Percentiles rank a stretch among this genome's conserved stretches.
Evolutionary conservation across 2,888 invertebrate genomes (phyloP).

Genomic region (Micropterix aruncella): DNA sequence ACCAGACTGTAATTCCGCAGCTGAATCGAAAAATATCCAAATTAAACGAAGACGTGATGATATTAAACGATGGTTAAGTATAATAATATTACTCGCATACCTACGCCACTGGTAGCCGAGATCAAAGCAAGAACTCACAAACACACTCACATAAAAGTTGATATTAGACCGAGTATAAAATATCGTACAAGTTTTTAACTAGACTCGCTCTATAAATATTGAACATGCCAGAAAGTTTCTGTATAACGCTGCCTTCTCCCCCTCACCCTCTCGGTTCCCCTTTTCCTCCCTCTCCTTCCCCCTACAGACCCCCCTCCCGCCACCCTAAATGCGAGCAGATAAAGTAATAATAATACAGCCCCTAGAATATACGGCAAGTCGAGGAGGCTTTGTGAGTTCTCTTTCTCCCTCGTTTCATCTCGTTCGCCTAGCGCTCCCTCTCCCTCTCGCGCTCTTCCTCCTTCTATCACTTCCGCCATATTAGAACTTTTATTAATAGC

Average conservation of each 20-base stretch:
- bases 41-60: no score
- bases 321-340: not conserved
- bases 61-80: no score
- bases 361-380: not conserved
- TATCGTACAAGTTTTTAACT: conserved; percentile 10
- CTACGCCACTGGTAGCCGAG: no score
- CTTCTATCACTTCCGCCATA: not conserved
- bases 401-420: conserved; percentile 7
- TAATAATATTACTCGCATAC: no score
- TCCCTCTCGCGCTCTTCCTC: conserved; percentile 9
- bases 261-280: conserved; percentile 14
- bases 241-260: not conserved
- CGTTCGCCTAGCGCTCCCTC: conserved; percentile 8
- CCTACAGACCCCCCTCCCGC: not conserved
- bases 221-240: conserved; percentile 23
- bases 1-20: no score
- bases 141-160: no score
- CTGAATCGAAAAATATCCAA: no score
- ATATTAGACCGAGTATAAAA: conserved; percentile 14
- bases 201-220: conserved; percentile 20
- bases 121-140: no score
- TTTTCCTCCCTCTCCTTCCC: not conserved
- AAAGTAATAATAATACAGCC: not conserved
- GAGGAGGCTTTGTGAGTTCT: not conserved
- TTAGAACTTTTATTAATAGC: not conserved